Percentiles rank a stretch among this genome's conserved stretches.
Evolutionary conservation across 2,797 vertebrate genomes (phyloP).

Genomic region (Xerus rutilus): DNA sequence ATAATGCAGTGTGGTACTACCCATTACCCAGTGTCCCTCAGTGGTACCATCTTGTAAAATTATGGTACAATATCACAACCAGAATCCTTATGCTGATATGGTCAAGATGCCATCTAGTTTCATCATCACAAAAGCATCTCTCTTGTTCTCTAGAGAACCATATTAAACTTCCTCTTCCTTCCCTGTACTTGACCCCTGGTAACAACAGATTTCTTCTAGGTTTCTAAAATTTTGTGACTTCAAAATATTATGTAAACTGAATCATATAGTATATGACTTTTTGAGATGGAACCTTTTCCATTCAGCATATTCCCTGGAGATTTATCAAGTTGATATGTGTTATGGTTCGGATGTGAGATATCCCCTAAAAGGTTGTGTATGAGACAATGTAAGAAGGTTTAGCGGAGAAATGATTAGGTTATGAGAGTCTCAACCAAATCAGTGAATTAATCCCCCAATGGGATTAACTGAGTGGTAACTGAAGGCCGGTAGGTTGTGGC

Average conservation of each 20-base stretch:
- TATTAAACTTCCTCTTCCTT: background rate
- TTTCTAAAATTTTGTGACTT: constrained; percentile 23
- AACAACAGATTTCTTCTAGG: background rate
- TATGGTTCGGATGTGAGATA: too few species aligned
- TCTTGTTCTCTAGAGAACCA: background rate
- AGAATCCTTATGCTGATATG: background rate
- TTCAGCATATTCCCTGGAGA: background rate
- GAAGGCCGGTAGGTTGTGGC: too few species aligned
- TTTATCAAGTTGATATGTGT: background rate
- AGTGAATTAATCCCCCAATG: too few species aligned
- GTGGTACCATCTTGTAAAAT: background rate
- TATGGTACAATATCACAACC: background rate
- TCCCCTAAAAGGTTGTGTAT: too few species aligned
- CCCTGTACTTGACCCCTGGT: background rate
- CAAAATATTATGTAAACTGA: background rate
- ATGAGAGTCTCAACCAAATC: too few species aligned
- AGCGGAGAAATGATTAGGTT: too few species aligned
- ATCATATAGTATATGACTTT: background rate
- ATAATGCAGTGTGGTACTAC: background rate
- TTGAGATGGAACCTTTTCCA: background rate
- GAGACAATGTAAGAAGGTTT: too few species aligned
- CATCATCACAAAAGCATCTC: too few species aligned
- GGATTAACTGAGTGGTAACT: too few species aligned
- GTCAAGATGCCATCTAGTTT: background rate
- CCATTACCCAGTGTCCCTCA: background rate